Evolutionary conservation across 2,113 vertebrate species (phyloP).

Genomic region (Probosciger aterrimus): DNA sequence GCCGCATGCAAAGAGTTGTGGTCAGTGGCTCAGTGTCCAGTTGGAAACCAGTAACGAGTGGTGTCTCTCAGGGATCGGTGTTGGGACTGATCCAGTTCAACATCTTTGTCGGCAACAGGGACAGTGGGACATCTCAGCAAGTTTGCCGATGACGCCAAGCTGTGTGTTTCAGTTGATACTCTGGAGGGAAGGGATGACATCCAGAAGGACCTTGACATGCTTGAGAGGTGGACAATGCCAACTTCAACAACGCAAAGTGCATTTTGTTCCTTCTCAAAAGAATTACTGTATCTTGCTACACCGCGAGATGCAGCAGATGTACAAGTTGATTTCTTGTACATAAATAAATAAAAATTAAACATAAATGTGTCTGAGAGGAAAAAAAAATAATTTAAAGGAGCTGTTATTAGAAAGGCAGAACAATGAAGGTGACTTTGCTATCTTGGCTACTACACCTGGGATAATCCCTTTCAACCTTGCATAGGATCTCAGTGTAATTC

Average conservation of each 20-base stretch:
- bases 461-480: slow-evolving; percentile 23
- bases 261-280: background rate
- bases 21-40: too few species aligned
- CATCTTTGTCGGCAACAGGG: background rate
- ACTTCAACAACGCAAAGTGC: background rate
- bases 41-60: too few species aligned
- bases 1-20: too few species aligned
- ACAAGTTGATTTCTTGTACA: background rate
- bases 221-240: background rate
- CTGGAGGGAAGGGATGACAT: background rate
- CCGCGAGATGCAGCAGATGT: background rate
- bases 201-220: background rate
- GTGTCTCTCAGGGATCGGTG: too few species aligned
- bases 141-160: background rate
- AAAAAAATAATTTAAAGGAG: background rate
- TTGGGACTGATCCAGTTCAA: background rate
- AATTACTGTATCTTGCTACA: background rate
- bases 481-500: slow-evolving; percentile 4
- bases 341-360: background rate
- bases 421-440: slow-evolving; percentile 43
- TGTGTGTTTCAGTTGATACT: background rate
- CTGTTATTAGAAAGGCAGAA: background rate
- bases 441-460: slow-evolving; percentile 47
- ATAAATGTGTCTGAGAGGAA: background rate
- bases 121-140: background rate